phyloP scores from a whole-genome alignment of 2,113 vertebrate species.

The Chrysochloris asiatica region DNA sequence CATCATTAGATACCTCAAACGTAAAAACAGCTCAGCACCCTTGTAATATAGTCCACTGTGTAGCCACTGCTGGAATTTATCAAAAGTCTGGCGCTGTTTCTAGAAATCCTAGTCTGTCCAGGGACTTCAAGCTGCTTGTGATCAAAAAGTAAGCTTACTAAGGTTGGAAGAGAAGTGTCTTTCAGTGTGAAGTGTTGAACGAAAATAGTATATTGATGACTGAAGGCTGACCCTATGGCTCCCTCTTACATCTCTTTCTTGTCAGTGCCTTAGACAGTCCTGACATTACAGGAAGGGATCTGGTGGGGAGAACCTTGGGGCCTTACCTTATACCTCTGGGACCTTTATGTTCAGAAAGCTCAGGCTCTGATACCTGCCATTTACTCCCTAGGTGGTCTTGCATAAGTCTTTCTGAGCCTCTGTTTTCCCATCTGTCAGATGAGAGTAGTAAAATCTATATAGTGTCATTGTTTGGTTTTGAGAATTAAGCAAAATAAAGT shows the following conservation, averaged over 20 bases:
- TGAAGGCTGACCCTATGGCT: background rate
- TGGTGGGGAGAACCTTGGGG: too few relatives aligned
- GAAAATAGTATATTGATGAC: background rate
- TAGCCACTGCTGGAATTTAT: conserved; percentile 43
- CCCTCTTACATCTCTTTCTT: background rate
- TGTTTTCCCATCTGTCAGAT: background rate
- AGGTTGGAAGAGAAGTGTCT: background rate
- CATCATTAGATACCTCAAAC: background rate
- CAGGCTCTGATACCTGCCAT: background rate
- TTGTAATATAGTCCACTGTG: background rate
- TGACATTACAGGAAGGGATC: background rate
- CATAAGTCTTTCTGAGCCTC: background rate
- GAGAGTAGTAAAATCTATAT: background rate
- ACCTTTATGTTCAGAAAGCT: background rate
- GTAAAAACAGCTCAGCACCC: background rate
- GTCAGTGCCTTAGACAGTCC: background rate
- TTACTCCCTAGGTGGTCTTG: background rate
- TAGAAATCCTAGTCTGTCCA: conserved; percentile 19
- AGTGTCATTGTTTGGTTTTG: background rate
- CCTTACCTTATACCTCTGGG: background rate
- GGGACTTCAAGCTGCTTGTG: conserved; percentile 19
- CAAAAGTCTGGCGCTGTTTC: background rate
- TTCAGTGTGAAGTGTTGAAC: background rate
- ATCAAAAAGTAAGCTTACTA: conserved; percentile 21
- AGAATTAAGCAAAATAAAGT: background rate